Evolutionary conservation across 1,140 invertebrate species (phyloP).

Genomic region (Lasioglossum albipes): DNA sequence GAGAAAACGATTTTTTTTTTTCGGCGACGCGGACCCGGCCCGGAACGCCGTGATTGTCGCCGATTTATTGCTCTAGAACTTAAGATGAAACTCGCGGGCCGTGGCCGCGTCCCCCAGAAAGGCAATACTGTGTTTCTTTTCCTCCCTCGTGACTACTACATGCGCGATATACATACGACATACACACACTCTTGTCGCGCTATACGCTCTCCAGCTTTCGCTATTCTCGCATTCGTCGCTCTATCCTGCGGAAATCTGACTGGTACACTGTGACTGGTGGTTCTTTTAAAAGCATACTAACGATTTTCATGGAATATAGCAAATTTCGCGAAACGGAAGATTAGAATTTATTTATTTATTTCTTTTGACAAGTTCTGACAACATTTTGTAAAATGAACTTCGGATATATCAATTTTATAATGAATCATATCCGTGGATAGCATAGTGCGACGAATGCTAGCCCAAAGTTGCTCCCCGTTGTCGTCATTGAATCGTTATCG

Average conservation of each 20-base stretch:
- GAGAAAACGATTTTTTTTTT: slow-evolving; percentile 34
- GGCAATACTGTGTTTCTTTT: slow-evolving; percentile 76
- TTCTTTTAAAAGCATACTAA: too few species aligned
- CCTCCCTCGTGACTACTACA: slow-evolving; percentile 37
- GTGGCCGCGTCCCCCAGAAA: slow-evolving; percentile 69
- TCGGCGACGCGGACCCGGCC: slow-evolving; percentile 53
- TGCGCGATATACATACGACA: slow-evolving; percentile 21
- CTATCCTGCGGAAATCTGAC: background rate
- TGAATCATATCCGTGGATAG: background rate
- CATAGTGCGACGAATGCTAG: background rate
- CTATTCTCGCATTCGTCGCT: background rate
- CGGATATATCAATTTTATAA: background rate
- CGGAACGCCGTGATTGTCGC: slow-evolving; percentile 76
- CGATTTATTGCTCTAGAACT: slow-evolving; percentile 77
- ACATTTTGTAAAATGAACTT: too few species aligned
- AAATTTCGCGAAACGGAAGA: too few species aligned
- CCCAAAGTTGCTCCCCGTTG: background rate
- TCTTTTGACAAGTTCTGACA: too few species aligned
- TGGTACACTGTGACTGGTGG: too few species aligned
- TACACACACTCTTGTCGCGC: slow-evolving; percentile 11
- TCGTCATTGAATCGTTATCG: background rate
- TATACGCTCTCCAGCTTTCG: background rate
- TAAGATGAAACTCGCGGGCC: slow-evolving; percentile 71
- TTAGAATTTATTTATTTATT: too few species aligned
- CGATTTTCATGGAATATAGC: too few species aligned